Base-by-base conservation (phyloP, 2,888 invertebrate species). In the Acanthopleura granulata region DNA sequence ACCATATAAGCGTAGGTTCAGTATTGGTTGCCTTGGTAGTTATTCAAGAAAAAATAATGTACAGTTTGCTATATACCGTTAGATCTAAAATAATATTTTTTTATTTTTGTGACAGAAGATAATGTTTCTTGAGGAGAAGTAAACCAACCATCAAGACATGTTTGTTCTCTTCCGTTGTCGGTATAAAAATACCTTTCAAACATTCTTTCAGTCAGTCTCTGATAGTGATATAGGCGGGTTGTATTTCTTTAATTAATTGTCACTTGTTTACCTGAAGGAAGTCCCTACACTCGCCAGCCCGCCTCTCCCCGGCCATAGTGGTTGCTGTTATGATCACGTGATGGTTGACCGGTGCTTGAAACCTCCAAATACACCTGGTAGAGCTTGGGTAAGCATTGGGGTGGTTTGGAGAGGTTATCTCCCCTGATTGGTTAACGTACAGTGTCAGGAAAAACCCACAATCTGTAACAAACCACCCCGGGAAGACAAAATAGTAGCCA, bases 281-380 rank as follows among this genome's bases (percentile, higher is more conserved):
- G 29, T 66, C 66, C 29, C 66, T 22, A 66, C 66, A 66, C 29
- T 66, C 29, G 18, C 66, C 66, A 16, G 27, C 66, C 29, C 66
- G 66, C 29, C 66, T 66, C 66, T 66, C 66, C 6, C 22, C 22
- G 3, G 18, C 25, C 66, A 66, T 27, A 3, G 4, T 25, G 6
- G 22, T 6, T 25, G 66, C 22, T 6, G 76, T 79, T 25, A 84
- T 75, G 14, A 75, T 72, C 0, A 84, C 75, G 25, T 76, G 79
- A 75, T 84, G 78, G 3, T 79, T 73, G 0, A n/a, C 25, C 12
- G 79, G 79, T 6, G 84, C 83, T 73, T 82, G 80, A 18, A 86
- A 12, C 72, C 83, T 74, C 86, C 86, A 86, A 49, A 85, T 84
- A 76, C 86, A 86, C 73, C 82, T 77, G 25, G 78, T 76, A 74